Evolutionary conservation across 2,888 invertebrate genomes (phyloP).

Genomic region (Phaedon cochleariae): DNA sequence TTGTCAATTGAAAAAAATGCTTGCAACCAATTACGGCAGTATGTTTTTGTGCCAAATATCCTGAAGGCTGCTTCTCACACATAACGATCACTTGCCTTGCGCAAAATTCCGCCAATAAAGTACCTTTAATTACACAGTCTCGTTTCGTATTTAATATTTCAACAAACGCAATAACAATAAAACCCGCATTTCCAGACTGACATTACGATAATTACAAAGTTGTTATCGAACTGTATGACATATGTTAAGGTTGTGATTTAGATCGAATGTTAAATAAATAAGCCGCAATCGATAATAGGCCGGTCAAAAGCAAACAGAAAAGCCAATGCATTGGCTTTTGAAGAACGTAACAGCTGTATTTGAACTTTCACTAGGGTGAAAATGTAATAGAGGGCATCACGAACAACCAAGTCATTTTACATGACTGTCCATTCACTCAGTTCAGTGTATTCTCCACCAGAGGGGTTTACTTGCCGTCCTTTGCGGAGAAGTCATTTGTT

Average conservation of each 20-base stretch:
- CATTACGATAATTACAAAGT: slow-evolving; percentile 35
- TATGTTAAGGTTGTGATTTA: slow-evolving; percentile 33
- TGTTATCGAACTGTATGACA: slow-evolving; percentile 38
- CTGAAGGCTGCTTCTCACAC: neutral
- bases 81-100: neutral
- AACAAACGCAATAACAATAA: slow-evolving; percentile 31
- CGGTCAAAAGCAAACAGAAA: neutral
- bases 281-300: neutral
- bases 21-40: neutral
- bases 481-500: too few species aligned
- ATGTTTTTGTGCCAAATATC: neutral
- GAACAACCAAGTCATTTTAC: too few species aligned
- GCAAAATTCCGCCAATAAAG: slow-evolving; percentile 11
- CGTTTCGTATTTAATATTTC: slow-evolving; percentile 20
- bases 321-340: too few species aligned
- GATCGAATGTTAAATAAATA: slow-evolving; percentile 35
- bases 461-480: too few species aligned
- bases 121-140: slow-evolving; percentile 21
- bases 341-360: too few species aligned
- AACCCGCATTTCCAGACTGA: slow-evolving; percentile 19
- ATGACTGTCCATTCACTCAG: too few species aligned
- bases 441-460: too few species aligned
- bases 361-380: too few species aligned
- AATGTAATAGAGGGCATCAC: too few species aligned
- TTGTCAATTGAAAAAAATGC: neutral